phyloP scores from a whole-genome alignment of 1,140 invertebrate species.

The Lucilia sericata region DNA sequence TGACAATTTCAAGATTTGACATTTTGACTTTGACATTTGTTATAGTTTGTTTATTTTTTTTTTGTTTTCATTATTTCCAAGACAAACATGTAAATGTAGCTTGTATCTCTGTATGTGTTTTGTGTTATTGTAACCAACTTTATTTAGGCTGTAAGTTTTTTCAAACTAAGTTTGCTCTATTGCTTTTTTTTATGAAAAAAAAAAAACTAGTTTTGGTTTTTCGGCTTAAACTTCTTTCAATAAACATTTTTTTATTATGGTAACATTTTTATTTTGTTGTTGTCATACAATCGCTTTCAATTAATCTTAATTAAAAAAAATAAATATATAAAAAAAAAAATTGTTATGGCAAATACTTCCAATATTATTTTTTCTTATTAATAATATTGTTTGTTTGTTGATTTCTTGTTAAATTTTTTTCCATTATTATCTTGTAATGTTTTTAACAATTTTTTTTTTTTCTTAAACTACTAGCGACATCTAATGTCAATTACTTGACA shows the following conservation, averaged over 20 bases:
- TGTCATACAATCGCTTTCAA: slow-evolving; percentile 43
- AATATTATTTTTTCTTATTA: slow-evolving; percentile 7
- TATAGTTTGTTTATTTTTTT: slow-evolving; percentile 23
- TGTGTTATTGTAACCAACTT: slow-evolving; percentile 12
- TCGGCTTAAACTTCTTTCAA: not conserved
- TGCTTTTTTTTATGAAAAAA: not conserved
- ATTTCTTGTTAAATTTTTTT: slow-evolving; percentile 37
- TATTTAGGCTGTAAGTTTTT: not conserved
- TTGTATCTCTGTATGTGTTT: not conserved
- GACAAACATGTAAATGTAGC: too few species aligned
- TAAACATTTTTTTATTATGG: not conserved
- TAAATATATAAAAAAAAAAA: slow-evolving; percentile 23
- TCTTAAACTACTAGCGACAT: slow-evolving; percentile 25
- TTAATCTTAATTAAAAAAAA: slow-evolving; percentile 46
- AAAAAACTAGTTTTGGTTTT: slow-evolving; percentile 18
- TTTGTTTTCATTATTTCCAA: not conserved
- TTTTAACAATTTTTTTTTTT: slow-evolving; percentile 3
- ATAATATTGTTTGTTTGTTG: slow-evolving; percentile 20
- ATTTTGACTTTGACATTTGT: slow-evolving; percentile 44
- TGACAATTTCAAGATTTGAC: slow-evolving; percentile 40
- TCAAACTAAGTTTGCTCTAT: not conserved
- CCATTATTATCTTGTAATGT: not conserved
- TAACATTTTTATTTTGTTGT: not conserved
- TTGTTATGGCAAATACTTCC: not conserved
- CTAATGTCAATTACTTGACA: slow-evolving; percentile 43